Base-by-base conservation (phyloP, 2,888 invertebrate genomes). In the Agrochola litura region DNA sequence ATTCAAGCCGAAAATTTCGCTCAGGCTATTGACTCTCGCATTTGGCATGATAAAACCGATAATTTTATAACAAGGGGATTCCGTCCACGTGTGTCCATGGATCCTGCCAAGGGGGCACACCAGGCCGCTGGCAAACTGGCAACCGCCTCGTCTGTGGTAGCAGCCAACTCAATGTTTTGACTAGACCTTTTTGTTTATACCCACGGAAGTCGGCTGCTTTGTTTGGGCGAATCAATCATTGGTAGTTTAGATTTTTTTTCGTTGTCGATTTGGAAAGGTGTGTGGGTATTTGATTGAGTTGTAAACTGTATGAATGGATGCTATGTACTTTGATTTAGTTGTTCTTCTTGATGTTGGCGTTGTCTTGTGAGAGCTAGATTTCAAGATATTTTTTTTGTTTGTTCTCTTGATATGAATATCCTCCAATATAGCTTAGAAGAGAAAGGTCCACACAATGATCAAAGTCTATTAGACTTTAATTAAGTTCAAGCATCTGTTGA, bases 91-190 rank as follows among this genome's bases (percentile, higher is more conserved):
- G 89, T 73, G 85, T 77, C 88, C 88, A 86, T 88, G 82, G 88
- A 87, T 83, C 83, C 84, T 88, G 90, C 89, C 92, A 92, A 92
- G 91, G 92, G 90, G 92, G 85, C 80, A 88, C 82, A 88, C 88
- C 86, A 90, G 90, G 94, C 92, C 94, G 95, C 95, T 95, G 95
- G 92, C 93, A 95, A 94, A 92, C 90, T 93, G 92, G 91, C 90
- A 84, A 79, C 90, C 89, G 88, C 79, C 85, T 81, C 87, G 93
- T 93, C 93, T 93, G 91, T 89, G 89, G 81, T 73, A 75, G 83
- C 86, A 82, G 93, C 93, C 93, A 93, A 93, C 88, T 89, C 84
- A 79, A 84, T 94, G 95, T 95, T 95, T 89, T 95, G 95, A 92
- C 95, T 92, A 92, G 88, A 81, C 78, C 79, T 82, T 87, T 89